Conservation (phyloP, 2,797 vertebrate genomes). For the Clarias laeviceps region DNA sequence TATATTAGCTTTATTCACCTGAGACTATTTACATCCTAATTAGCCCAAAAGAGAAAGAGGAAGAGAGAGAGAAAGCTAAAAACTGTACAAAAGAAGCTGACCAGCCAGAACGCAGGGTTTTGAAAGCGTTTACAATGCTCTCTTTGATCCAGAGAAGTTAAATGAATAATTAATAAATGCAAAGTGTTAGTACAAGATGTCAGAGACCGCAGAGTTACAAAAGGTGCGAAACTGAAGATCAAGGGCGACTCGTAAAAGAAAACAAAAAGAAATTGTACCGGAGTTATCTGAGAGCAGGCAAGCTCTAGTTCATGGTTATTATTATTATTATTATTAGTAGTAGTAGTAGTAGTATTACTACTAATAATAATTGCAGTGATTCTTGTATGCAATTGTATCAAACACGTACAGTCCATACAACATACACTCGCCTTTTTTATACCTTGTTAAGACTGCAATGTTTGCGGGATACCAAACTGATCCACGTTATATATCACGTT, state of each 20-base stretch:
- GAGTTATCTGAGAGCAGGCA: conserved; percentile 38
- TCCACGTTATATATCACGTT: neutral
- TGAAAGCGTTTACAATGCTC: conserved; percentile 18
- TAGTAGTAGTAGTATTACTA: no score
- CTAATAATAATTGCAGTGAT: neutral
- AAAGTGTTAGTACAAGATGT: conserved; percentile 52
- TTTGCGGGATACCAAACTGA: neutral
- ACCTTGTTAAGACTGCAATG: neutral
- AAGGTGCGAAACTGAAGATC: conserved; percentile 33
- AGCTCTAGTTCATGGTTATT: neutral
- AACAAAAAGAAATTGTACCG: neutral
- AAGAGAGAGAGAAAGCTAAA: neutral
- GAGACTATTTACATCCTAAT: conserved; percentile 11
- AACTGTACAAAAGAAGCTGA: neutral
- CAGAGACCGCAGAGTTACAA: conserved; percentile 15
- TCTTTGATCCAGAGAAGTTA: conserved; percentile 39
- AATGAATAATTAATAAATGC: conserved; percentile 54
- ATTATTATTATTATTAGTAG: neutral
- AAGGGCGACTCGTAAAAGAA: neutral
- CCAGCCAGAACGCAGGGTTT: conserved; percentile 17
- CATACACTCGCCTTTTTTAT: neutral
- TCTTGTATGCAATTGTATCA: neutral
- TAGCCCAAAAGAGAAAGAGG: neutral
- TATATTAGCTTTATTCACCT: neutral
- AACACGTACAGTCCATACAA: neutral